phyloP scores from a whole-genome alignment of 2,888 invertebrate species.

The Epirrita christyi region DNA sequence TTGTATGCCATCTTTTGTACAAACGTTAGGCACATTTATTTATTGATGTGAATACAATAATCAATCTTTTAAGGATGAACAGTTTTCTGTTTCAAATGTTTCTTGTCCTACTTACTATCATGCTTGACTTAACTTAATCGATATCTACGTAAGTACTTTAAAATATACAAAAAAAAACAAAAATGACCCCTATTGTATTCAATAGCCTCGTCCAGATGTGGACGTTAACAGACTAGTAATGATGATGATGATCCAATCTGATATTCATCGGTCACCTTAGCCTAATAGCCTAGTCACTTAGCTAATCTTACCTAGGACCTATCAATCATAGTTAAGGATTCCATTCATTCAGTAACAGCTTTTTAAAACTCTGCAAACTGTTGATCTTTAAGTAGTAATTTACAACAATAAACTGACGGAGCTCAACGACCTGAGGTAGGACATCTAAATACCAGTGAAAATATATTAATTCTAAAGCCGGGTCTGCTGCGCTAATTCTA shows the following conservation, averaged over 20 bases:
- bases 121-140: not conserved
- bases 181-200: no score
- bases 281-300: not conserved
- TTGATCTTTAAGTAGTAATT: conserved; percentile 3
- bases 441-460: conserved; percentile 1
- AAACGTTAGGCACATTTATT: conserved; percentile 5
- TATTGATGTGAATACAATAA: not conserved
- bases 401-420: not conserved
- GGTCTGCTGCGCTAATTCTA: no score
- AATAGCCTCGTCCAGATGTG: no score
- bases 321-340: conserved; percentile 5
- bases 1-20: conserved; percentile 5
- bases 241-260: not conserved
- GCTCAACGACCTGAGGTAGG: conserved; percentile 6
- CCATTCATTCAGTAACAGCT: not conserved
- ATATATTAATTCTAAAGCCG: no score
- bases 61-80: not conserved
- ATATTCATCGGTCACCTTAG: not conserved
- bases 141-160: no score
- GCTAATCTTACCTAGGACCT: not conserved
- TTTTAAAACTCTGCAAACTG: conserved; percentile 2
- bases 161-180: no score
- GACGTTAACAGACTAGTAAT: no score
- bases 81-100: not conserved
- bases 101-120: not conserved